Conservation (phyloP, 1,140 invertebrate species). For the Anastrepha obliqua region DNA sequence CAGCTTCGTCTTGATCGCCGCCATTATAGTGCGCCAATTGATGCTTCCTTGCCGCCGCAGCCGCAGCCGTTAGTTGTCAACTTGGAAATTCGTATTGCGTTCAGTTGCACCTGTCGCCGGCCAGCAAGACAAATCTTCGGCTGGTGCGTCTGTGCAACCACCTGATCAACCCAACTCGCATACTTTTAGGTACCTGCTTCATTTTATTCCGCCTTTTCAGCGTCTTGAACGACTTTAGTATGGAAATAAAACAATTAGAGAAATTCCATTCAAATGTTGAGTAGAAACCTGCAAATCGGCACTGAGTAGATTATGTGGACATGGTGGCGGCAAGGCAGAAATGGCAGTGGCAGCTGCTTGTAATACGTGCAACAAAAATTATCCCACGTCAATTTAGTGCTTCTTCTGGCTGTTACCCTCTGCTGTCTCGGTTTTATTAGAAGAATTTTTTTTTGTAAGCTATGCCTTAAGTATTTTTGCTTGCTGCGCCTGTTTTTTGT, state of each 20-base stretch:
- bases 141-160: not conserved
- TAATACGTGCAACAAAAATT: not conserved
- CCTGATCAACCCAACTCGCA: not conserved
- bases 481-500: not conserved
- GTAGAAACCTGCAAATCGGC: not conserved
- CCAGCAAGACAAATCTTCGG: conserved; percentile 7
- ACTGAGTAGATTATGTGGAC: no score
- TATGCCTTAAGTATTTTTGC: not conserved
- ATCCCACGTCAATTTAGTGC: conserved; percentile 40
- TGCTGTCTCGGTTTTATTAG: not conserved
- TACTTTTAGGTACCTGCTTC: not conserved
- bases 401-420: not conserved
- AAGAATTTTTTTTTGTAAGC: not conserved
- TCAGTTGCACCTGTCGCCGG: conserved; percentile 46
- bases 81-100: not conserved
- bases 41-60: not conserved
- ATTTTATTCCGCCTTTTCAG: not conserved
- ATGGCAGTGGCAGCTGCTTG: not conserved
- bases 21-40: not conserved
- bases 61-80: not conserved
- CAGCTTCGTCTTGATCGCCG: not conserved
- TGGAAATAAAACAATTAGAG: conserved; percentile 52
- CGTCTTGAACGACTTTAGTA: conserved; percentile 11
- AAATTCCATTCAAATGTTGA: not conserved
- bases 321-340: not conserved